phyloP scores from a whole-genome alignment of 2,797 vertebrate genomes.

The Acanthurus lineatus region DNA sequence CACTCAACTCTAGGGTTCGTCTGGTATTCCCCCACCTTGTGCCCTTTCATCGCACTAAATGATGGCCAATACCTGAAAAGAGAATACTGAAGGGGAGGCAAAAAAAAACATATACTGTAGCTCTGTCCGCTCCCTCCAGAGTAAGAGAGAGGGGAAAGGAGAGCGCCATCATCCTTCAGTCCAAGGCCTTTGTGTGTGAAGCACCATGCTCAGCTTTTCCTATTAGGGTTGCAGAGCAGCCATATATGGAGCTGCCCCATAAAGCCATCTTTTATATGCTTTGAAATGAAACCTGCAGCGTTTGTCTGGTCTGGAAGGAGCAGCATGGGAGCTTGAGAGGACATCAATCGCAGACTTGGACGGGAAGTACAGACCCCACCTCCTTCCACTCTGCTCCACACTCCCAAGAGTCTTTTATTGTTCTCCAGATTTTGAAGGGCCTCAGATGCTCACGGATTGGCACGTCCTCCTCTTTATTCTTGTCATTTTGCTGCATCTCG shows the following conservation, averaged over 20 bases:
- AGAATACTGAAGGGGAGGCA: constrained; percentile 50
- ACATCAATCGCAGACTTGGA: constrained; percentile 82
- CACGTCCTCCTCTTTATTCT: constrained; percentile 66
- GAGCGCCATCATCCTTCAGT: constrained; percentile 43
- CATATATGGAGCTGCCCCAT: constrained; percentile 72
- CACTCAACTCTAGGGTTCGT: constrained; percentile 79
- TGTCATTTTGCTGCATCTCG: constrained; percentile 74
- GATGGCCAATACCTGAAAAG: constrained; percentile 74
- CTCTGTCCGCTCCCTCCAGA: constrained; percentile 32
- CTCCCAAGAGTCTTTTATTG: constrained; percentile 74
- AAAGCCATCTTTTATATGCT: constrained; percentile 79
- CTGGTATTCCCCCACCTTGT: constrained; percentile 70
- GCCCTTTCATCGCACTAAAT: constrained; percentile 75
- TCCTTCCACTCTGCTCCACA: constrained; percentile 54
- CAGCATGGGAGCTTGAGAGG: constrained; percentile 73
- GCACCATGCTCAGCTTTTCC: constrained; percentile 61
- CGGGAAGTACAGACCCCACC: constrained; percentile 56
- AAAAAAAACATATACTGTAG: constrained; percentile 12
- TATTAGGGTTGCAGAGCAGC: constrained; percentile 69
- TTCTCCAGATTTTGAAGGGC: constrained; percentile 76
- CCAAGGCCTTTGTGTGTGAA: constrained; percentile 66
- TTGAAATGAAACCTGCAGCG: constrained; percentile 81
- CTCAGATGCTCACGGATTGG: constrained; percentile 75
- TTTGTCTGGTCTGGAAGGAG: constrained; percentile 78
- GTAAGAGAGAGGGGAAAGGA: constrained; percentile 13